These are phyloP conservation scores for Characodon lateralis DNA, from an alignment of 2,797 vertebrate species.

Conservation along the genomic window DNA sequence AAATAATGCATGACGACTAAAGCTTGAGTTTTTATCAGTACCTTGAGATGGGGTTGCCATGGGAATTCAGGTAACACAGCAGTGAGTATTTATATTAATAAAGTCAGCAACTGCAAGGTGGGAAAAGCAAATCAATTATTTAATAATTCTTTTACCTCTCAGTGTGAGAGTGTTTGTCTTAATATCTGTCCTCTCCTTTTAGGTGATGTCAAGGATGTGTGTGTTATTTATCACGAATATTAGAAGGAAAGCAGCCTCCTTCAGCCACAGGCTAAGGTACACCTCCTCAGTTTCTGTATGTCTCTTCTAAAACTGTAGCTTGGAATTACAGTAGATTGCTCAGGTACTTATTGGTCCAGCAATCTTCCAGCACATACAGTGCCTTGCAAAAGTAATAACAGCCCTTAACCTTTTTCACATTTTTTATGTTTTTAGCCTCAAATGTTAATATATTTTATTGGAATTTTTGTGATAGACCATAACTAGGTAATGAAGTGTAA, in stretches of 20 bases:
- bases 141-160: conserved; percentile 52
- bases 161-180: conserved; percentile 27
- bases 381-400: neutral
- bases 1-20: conserved; percentile 81
- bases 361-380: neutral
- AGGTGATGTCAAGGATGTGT: conserved; percentile 32
- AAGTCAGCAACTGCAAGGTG: conserved; percentile 40
- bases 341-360: neutral
- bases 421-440: neutral
- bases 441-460: neutral
- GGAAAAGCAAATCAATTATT: conserved; percentile 50
- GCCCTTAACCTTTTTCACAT: neutral
- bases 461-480: neutral
- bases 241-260: conserved; percentile 30
- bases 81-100: conserved; percentile 65
- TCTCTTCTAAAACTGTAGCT: conserved; percentile 12
- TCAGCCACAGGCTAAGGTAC: conserved; percentile 4
- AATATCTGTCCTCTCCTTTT: conserved; percentile 34
- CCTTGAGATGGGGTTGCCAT: conserved; percentile 38
- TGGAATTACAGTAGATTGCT: conserved; percentile 2
- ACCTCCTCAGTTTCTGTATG: conserved; percentile 6
- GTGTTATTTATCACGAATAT: conserved; percentile 30
- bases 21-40: conserved; percentile 78
- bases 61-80: conserved; percentile 52
- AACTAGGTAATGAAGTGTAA: no score